Evolutionary conservation across 64 coral and sea anemone species (phyloP), one percentile per base, ranked within the genome.

Genomic region (Orbicella faveolata): DNA sequence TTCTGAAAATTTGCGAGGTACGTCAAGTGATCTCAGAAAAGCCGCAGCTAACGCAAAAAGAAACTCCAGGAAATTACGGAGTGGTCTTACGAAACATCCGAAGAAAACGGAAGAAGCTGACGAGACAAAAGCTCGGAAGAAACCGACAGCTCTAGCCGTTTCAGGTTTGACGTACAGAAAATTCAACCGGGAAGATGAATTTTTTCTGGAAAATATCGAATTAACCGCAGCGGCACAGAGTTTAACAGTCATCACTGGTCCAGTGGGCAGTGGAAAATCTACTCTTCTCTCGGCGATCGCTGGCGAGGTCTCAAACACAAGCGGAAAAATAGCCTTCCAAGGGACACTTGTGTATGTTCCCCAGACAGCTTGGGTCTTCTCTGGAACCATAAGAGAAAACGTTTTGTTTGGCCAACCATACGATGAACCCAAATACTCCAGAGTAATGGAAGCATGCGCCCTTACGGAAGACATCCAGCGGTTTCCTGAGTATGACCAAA

Each of bases 351-450:
- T 57, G 5, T 39, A 79, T 51, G 30, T 79, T 34, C 36, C 77
- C 2, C 77, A 79, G 77, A 79, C 23, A 11, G 37, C 77, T 21
- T 79, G 77, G 77, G 21, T 79, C 25, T 84, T 84, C 21, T 67
- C 63, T 30, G 81, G 77, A 79, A 79, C 77, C 16, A n/a, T 79
- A 44, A 18, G 77, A n/a, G 77, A 79, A 79, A 79, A 79, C 12
- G 36, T 79, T 23, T 79, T 79, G 8, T 79, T 79, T 57, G 52
- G 52, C 34, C 16, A 44, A n/a, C 52, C 37, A 20, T 79, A 79
- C 52, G 77, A 39, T 36, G 77, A 44, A 8, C 7, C 37, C 62
- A 72, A 36, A 9, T 86, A 86, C 83, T n/a, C 18, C 9, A 15
- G n/a, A 17, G 62, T 70, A 14, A 36, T 86, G 0, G 62, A 86